Evolutionary conservation across 2,797 vertebrate species (phyloP).

Genomic region (Crossoptilon crossoptilon): DNA sequence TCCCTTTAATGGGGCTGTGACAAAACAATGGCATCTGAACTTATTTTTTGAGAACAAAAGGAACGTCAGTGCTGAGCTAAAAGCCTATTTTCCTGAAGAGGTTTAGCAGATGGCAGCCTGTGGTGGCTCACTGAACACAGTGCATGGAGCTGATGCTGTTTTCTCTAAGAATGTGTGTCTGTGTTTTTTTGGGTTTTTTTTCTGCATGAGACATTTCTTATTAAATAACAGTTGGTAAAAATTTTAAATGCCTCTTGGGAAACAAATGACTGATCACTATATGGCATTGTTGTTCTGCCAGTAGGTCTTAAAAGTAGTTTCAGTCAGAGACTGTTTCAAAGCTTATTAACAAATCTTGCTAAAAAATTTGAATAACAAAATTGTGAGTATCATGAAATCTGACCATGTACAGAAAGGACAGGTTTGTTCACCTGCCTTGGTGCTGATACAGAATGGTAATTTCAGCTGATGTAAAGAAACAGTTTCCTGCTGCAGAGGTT

Average conservation of each 20-base stretch:
- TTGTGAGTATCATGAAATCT: neutral
- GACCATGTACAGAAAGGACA: rapidly evolving
- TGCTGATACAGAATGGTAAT: neutral
- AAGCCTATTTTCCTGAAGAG: neutral
- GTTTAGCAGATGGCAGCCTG: neutral
- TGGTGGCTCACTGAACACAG: neutral
- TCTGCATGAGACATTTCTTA: neutral
- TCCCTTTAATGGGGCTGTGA: neutral
- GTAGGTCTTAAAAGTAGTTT: neutral
- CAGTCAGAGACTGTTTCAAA: neutral
- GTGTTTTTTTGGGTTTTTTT: neutral
- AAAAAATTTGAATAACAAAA: neutral
- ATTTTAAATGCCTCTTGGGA: neutral
- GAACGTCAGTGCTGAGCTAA: neutral
- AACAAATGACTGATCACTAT: neutral
- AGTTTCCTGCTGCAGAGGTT: neutral
- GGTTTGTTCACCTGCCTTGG: neutral
- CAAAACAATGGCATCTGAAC: neutral
- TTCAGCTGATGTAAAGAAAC: neutral
- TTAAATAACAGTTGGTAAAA: neutral
- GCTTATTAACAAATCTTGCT: neutral
- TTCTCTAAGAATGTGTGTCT: neutral
- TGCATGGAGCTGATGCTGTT: neutral
- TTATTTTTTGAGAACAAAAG: neutral
- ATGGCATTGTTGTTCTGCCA: neutral